phyloP scores from a whole-genome alignment of 1,140 invertebrate genomes.

The Portunus trituberculatus region DNA sequence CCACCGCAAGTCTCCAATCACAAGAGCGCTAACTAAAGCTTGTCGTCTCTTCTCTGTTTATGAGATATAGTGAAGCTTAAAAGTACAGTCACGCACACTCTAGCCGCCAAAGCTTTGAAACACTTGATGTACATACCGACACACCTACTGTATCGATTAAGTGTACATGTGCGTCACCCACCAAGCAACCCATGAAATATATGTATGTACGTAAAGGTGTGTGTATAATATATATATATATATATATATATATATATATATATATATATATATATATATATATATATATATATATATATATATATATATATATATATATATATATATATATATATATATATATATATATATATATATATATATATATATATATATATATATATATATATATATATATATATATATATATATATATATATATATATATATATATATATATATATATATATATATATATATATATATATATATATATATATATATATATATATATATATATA shows the following conservation, averaged over 20 bases:
- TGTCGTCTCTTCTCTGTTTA: constrained; percentile 21
- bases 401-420: background rate
- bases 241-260: constrained; percentile 41
- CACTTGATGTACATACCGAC: constrained; percentile 8
- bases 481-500: constrained; percentile 24
- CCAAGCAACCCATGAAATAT: background rate
- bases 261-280: constrained; percentile 33
- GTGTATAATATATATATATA: constrained; percentile 43
- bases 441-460: constrained; percentile 46
- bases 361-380: constrained; percentile 26
- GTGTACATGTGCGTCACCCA: background rate
- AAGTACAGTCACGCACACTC: constrained; percentile 18
- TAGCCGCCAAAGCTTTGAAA: constrained; percentile 23
- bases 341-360: constrained; percentile 38
- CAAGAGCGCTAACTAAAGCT: constrained; percentile 33
- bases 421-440: background rate
- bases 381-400: constrained; percentile 51
- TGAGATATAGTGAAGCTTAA: background rate
- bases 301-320: constrained; percentile 27
- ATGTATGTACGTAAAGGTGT: constrained; percentile 24
- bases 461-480: constrained; percentile 45
- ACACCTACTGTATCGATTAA: background rate
- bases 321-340: constrained; percentile 40
- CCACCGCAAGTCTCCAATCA: background rate
- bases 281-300: constrained; percentile 41